Evolutionary conservation across 2,113 vertebrate species (phyloP).

Genomic region (Platysteira castanea): DNA sequence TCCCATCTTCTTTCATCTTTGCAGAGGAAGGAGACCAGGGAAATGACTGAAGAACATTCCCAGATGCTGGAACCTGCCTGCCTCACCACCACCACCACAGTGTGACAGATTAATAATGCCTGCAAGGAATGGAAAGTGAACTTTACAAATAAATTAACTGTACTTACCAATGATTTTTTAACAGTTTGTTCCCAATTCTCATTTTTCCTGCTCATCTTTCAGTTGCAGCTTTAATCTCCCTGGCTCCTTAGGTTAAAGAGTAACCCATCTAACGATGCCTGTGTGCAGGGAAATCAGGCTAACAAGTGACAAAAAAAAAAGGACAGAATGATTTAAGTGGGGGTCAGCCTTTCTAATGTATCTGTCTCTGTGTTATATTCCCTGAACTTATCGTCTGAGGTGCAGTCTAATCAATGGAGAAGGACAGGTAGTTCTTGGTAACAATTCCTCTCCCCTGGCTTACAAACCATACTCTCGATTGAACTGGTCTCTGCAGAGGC

Average conservation of each 20-base stretch:
- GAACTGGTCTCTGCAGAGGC: background rate
- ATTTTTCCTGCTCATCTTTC: background rate
- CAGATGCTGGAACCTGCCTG: background rate
- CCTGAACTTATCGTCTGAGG: background rate
- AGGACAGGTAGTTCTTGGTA: background rate
- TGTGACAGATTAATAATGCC: background rate
- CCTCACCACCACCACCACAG: background rate
- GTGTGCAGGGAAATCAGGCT: background rate
- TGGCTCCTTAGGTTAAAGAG: background rate
- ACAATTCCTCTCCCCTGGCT: background rate
- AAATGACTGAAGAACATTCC: background rate
- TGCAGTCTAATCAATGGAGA: background rate
- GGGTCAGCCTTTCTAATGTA: background rate
- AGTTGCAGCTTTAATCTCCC: background rate
- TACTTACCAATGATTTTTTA: background rate
- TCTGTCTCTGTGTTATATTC: background rate
- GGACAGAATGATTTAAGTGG: background rate
- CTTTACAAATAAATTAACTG: conserved; percentile 4
- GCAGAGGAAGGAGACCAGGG: background rate
- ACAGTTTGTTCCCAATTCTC: background rate
- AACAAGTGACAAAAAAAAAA: background rate
- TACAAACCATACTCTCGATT: background rate
- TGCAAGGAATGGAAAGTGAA: background rate
- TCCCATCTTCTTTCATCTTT: background rate
- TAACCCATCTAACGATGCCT: background rate